Evolutionary conservation across 1,140 invertebrate genomes (phyloP).

Genomic region (Drosophila pallidifrons): DNA sequence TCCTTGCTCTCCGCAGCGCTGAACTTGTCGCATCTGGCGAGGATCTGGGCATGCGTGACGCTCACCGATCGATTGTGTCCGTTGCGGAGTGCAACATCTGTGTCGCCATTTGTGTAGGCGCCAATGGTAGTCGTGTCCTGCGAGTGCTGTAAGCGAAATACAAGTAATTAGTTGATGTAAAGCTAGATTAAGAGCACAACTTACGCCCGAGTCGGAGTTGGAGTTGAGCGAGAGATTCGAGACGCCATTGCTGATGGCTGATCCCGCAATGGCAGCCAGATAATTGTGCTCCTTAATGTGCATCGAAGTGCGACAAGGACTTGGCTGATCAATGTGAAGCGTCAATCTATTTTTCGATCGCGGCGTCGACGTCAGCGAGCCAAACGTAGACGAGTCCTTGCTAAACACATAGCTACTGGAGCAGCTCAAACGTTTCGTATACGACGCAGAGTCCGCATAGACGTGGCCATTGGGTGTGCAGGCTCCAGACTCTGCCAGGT

Average conservation of each 20-base stretch:
- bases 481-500: conserved; percentile 70
- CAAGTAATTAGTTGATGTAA: neutral
- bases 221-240: conserved; percentile 86
- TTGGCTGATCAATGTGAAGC: conserved; percentile 86
- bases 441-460: conserved; percentile 83
- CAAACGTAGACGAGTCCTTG: conserved; percentile 81
- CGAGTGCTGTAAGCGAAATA: conserved; percentile 79
- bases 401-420: conserved; percentile 85
- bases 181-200: neutral
- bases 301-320: conserved; percentile 86
- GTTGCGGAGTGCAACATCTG: conserved; percentile 75
- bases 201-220: conserved; percentile 79
- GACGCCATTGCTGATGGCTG: conserved; percentile 87
- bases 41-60: conserved; percentile 86
- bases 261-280: conserved; percentile 92
- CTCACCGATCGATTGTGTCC: conserved; percentile 86
- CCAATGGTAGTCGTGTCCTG: conserved; percentile 88
- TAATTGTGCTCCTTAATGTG: conserved; percentile 90
- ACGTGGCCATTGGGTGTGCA: conserved; percentile 76
- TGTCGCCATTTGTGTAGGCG: conserved; percentile 71
- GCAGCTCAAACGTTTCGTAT: conserved; percentile 86
- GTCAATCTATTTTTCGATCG: conserved; percentile 86
- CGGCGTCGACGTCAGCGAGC: conserved; percentile 84
- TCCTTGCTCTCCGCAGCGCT: conserved; percentile 88
- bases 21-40: conserved; percentile 91